Evolutionary conservation across 2,888 invertebrate genomes (phyloP).

Genomic region (Pharmacophagus antenor): DNA sequence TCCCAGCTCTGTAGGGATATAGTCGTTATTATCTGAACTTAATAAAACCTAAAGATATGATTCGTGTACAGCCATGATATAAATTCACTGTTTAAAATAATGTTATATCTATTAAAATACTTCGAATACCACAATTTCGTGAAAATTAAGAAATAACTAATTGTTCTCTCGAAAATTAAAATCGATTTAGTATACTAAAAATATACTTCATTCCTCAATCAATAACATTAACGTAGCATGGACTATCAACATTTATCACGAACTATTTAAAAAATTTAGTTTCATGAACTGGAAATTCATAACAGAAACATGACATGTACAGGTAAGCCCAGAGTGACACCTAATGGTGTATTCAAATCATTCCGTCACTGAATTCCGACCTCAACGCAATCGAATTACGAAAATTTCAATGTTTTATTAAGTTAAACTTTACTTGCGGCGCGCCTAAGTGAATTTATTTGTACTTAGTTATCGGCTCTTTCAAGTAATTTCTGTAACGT

Average conservation of each 20-base stretch:
- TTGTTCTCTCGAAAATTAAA: too few species aligned
- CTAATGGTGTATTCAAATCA: constrained; percentile 77
- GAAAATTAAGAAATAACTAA: too few species aligned
- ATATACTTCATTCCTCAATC: too few species aligned
- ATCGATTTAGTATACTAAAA: too few species aligned
- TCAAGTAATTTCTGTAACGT: constrained; percentile 78
- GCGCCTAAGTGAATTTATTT: constrained; percentile 79
- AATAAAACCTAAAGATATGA: too few species aligned
- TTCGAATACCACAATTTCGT: too few species aligned
- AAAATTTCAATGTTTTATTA: constrained; percentile 79
- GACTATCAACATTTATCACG: not conserved
- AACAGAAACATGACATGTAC: constrained; percentile 27
- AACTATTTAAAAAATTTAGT: not conserved
- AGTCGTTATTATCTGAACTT: too few species aligned
- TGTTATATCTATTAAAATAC: too few species aligned
- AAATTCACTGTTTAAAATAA: too few species aligned
- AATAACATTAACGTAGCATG: too few species aligned
- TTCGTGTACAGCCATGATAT: too few species aligned
- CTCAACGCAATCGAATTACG: constrained; percentile 72
- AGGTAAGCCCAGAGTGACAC: constrained; percentile 56
- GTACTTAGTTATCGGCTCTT: constrained; percentile 78
- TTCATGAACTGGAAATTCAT: constrained; percentile 16
- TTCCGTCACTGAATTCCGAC: constrained; percentile 60
- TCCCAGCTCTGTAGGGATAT: too few species aligned
- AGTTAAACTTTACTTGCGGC: constrained; percentile 79